Evolutionary conservation across 2,113 vertebrate species (phyloP), one percentile per base, ranked within the genome.

Genomic region (Atlantisia rogersi): DNA sequence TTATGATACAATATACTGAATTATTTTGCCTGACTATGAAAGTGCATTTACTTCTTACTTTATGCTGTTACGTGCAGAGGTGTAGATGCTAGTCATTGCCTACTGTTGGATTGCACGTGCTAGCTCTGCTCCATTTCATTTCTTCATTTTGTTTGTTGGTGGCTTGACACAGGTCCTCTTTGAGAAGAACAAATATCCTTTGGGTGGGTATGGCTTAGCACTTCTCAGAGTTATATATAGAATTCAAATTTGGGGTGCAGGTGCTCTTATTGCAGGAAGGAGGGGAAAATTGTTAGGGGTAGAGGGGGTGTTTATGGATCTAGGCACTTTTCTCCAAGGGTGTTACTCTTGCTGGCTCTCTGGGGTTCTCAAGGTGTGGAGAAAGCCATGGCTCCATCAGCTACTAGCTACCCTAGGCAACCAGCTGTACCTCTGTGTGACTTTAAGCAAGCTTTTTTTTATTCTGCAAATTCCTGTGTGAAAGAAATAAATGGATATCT

Each of bases 161-260:
- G 29, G 6, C 22, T 71, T 32, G 6, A 12, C 15, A 11, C 1
- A 26, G 21, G 31, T 55, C 11, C 15, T 71, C 12, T 59, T 9
- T 3, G 37, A 31, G 24, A 70, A 17, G 5, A 39, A 12, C 52
- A 8, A 58, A 11, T 44, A 18, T 6, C 5, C 7, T 46, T 81
- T 37, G 39, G 56, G 22, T 5, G 59, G 7, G 0, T 0, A 0
- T 5, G 11, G 14, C 26, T 90, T 3, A 15, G 31, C 21, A 6
- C 22, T 44, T 14, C 9, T 52, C 24, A 40, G 14, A 0, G 0
- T 22, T n/a, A 12, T 9, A 4, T 3, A 7, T 12, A 32, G 10
- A 53, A 28, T n/a, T 63, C 5, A 88, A 52, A 19, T 55, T 86
- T 37, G 35, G 6, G 16, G 2, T 32, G 5, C 1, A 9, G 0